phyloP scores from a whole-genome alignment of 2,888 invertebrate genomes.

The Acanthosepion esculentum region DNA sequence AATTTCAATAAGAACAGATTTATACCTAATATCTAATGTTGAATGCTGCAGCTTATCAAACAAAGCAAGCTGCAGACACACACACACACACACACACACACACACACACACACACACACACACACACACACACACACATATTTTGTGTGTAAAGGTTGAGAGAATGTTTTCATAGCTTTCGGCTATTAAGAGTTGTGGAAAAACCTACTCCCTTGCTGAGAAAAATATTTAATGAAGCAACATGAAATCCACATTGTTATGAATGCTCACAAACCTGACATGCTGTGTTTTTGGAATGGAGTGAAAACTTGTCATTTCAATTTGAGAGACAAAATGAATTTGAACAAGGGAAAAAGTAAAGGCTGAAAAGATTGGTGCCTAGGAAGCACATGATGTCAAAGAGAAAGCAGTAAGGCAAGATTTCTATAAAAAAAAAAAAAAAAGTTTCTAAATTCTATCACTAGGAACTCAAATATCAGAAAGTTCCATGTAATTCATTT shows the following conservation, averaged over 20 bases:
- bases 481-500: neutral
- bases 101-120: too few relatives aligned
- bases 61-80: neutral
- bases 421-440: neutral
- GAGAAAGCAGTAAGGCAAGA: neutral
- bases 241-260: neutral
- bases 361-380: neutral
- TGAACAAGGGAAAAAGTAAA: neutral
- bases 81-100: too few relatives aligned
- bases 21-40: neutral
- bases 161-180: neutral
- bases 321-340: neutral
- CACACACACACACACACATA: too few relatives aligned
- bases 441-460: neutral
- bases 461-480: neutral
- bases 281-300: neutral
- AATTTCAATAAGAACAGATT: neutral
- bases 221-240: neutral
- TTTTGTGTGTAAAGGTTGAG: neutral
- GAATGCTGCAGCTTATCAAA: neutral
- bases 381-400: neutral
- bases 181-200: neutral
- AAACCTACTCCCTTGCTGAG: neutral
- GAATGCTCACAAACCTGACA: neutral
- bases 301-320: neutral